Base-by-base conservation (phyloP, 1,140 invertebrate species). In the Triops cancriformis region DNA sequence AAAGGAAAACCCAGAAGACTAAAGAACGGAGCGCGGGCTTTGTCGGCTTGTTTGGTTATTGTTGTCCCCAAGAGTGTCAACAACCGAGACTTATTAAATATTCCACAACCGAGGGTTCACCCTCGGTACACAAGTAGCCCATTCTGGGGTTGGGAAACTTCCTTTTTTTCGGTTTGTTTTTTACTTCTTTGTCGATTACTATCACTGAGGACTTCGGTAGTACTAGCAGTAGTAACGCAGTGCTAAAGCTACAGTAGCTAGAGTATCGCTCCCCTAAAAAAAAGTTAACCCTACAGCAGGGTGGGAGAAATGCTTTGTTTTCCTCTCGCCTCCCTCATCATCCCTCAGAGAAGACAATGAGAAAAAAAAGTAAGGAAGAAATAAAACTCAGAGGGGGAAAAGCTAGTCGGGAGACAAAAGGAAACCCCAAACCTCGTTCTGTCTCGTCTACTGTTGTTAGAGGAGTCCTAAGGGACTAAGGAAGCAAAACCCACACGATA, bases 71-170 rank as follows among this genome's bases (percentile, higher is more conserved):
- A 9, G 51, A 14, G 51, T 64, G 51, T 23, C 51, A 64, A 64
- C 31, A 37, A 64, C 51, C 51, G 23, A 64, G 10, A 64, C 51
- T 64, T 64, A 64, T 64, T 64, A 64, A 64, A 64, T 64, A 64
- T 64, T 64, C 51, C 23, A 64, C 51, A 23, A 64, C 51, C 14
- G 23, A 64, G 51, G 14, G 31, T 37, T 37, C 31, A 37, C 23
- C 51, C 51, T 64, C 51, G 14, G 14, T 64, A 37, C 31, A 37
- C 31, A 37, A 37, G 31, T 37, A 37, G 31, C 31, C 31, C 31
- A 37, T 37, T 37, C 31, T 37, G 31, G 31, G 31, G 31, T 37
- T 37, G 31, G 7, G 31, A 37, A 37, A 37, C 31, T 37, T 37
- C 31, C 31, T 7, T 7, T 37, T 2, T 37, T 37, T n/a, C n/a